Evolutionary conservation across 2,797 vertebrate genomes (phyloP).

Genomic region (Eleutherodactylus coqui): DNA sequence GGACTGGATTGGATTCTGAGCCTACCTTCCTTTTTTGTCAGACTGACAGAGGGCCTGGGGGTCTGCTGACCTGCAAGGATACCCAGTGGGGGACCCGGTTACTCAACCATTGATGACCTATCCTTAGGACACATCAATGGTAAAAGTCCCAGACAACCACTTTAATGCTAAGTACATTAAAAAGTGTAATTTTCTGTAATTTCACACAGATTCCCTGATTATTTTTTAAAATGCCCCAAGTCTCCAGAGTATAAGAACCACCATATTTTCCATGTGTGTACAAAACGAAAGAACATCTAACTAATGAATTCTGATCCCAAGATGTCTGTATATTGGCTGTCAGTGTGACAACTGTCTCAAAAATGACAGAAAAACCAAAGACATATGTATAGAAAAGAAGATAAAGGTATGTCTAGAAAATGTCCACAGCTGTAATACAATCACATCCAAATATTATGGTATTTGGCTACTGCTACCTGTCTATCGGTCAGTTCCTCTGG

Average conservation of each 20-base stretch:
- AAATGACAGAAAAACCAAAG: neutral
- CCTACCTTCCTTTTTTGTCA: too few relatives aligned
- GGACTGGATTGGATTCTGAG: too few relatives aligned
- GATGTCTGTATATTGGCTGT: neutral
- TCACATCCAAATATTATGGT: constrained; percentile 31
- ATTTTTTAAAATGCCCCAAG: too few relatives aligned
- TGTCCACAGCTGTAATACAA: constrained; percentile 17
- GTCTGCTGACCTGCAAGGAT: too few relatives aligned
- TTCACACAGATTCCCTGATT: too few relatives aligned
- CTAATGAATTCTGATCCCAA: neutral
- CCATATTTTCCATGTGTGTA: neutral
- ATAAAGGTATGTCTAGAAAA: constrained; percentile 34
- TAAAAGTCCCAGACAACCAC: too few relatives aligned
- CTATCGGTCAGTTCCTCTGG: constrained; percentile 18
- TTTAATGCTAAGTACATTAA: neutral
- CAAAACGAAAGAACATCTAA: neutral
- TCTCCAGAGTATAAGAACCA: neutral
- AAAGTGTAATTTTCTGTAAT: neutral
- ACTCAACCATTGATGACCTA: too few relatives aligned
- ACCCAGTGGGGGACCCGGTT: too few relatives aligned
- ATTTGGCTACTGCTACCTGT: constrained; percentile 18
- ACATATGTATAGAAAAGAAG: neutral
- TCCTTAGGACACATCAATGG: too few relatives aligned
- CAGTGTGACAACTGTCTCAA: neutral
- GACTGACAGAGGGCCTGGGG: too few relatives aligned